A percentile compares a stretch with the other conserved stretches of the same genome.
These are phyloP conservation scores for Neolamprologus sp. DNA, from an alignment of 2,113 vertebrate species.

Conservation along the genomic window DNA sequence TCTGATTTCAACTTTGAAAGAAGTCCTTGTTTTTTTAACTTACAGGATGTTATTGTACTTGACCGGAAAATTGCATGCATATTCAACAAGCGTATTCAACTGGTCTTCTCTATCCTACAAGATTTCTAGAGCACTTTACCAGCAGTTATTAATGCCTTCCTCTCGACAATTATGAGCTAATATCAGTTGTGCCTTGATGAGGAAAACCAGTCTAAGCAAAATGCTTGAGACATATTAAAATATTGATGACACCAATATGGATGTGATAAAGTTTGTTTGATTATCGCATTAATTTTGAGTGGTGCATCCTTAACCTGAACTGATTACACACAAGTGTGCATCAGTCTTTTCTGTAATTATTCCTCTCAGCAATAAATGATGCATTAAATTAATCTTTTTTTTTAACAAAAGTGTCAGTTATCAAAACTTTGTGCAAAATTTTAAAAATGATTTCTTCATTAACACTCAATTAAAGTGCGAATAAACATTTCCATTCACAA, in stretches of 20 bases:
- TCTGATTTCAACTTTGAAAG: not conserved
- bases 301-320: not conserved
- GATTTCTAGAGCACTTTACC: not conserved
- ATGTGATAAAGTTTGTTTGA: not conserved
- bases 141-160: not conserved
- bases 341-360: constrained; percentile 22
- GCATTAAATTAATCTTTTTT: not conserved
- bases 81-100: not conserved
- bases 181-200: not conserved
- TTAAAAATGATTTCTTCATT: not conserved
- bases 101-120: not conserved
- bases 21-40: not conserved
- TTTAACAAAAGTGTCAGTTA: not conserved
- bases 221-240: not conserved
- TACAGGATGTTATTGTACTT: not conserved
- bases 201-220: not conserved
- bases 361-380: not conserved
- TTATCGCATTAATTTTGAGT: constrained; percentile 3
- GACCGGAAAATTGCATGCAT: not conserved
- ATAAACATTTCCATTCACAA: not conserved
- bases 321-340: not conserved
- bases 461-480: not conserved
- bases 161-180: not conserved
- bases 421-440: not conserved
- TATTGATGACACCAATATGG: not conserved